Evolutionary conservation across 2,797 vertebrate genomes (phyloP), one percentile per base, ranked within the genome.

Genomic region (Phoxinus dragarum): DNA sequence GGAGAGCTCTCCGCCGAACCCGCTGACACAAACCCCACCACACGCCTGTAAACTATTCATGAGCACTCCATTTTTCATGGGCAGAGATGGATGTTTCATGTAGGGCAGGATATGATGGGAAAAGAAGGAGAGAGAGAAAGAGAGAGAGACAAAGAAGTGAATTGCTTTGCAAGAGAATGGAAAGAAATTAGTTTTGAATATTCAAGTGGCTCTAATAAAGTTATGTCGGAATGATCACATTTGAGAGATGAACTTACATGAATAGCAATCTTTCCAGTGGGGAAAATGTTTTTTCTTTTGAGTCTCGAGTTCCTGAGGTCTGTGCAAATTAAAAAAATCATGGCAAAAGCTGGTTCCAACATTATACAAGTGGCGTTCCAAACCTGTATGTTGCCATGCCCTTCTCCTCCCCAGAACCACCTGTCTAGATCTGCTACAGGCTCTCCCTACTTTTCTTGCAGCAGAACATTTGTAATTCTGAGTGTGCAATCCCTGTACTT

Each of bases 11-110:
- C 12, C 27, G 31, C 52, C 36, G 42, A 80, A 85, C 77, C 68
- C 84, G 11, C 77, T 54, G 84, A 85, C 76, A 80, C 68, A 72
- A 73, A 85, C 77, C 68, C 85, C 36, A 77, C 72, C 80, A 64
- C 90, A 92, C 86, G 92, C 91, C 90, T 90, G 93, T 95, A 92
- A 95, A 94, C 93, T 93, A 94, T 95, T 95, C 90, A 94, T 95
- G 93, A 94, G 92, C 82, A 89, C 91, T 94, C 90, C 89, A 94
- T 95, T 93, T 95, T 94, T 95, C 93, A 95, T 94, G 90, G 80
- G 42, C 82, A 76, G 91, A 94, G 94, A 94, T 94, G 91, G 93
- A 93, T 93, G 92, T 93, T 93, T 93, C 91, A 76, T 94, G 93
- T 94, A 89, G 81, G 80, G 81, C 52, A 34, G 68, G 80, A 64